Evolutionary conservation across 2,888 invertebrate species (phyloP).

Genomic region (Flabesymbios commensalis): DNA sequence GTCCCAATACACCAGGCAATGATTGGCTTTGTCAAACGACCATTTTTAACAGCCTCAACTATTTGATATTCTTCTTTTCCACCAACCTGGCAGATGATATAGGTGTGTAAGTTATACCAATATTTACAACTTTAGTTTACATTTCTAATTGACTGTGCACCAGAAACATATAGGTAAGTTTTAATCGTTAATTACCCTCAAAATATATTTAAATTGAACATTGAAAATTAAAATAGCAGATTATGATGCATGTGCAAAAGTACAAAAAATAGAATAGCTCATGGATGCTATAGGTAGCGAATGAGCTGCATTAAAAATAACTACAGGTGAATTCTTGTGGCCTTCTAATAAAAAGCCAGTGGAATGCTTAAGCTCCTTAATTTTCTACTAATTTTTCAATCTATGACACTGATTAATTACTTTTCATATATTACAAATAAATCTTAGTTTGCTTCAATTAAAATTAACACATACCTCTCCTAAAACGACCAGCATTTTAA

Average conservation of each 20-base stretch:
- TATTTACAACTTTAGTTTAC: not conserved
- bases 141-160: not conserved
- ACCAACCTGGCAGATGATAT: constrained; percentile 74
- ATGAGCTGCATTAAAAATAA: too few relatives aligned
- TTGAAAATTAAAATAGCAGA: not conserved
- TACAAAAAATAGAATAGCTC: too few relatives aligned
- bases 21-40: constrained; percentile 86
- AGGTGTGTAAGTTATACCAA: not conserved
- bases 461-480: constrained; percentile 77
- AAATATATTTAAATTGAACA: not conserved
- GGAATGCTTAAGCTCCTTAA: too few relatives aligned
- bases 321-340: too few relatives aligned
- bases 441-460: too few relatives aligned
- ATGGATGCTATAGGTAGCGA: too few relatives aligned
- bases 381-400: too few relatives aligned
- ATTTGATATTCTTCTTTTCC: constrained; percentile 98
- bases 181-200: not conserved
- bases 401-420: too few relatives aligned
- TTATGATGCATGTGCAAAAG: too few relatives aligned
- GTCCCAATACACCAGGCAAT: constrained; percentile 99
- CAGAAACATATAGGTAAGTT: not conserved
- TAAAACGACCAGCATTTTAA: constrained; percentile 92
- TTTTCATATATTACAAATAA: too few relatives aligned
- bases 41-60: constrained; percentile 80
- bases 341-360: too few relatives aligned